Percentiles rank a stretch among this genome's conserved stretches.
Evolutionary conservation across 2,113 vertebrate genomes (phyloP).

Genomic region (Cisticola juncidis): DNA sequence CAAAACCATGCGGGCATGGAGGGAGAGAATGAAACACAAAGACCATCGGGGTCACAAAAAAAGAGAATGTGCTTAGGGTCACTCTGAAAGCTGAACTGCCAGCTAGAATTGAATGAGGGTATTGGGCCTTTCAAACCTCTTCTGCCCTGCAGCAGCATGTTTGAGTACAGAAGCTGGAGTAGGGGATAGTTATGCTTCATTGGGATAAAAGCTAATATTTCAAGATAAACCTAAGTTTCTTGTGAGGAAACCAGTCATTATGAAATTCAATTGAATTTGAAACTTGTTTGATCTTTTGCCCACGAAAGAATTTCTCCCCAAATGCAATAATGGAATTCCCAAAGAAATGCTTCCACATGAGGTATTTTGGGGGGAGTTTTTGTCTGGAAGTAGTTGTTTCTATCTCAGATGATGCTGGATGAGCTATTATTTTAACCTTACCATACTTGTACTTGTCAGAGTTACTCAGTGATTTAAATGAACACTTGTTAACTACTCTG

Average conservation of each 20-base stretch:
- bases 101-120: neutral
- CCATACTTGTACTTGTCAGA: neutral
- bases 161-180: neutral
- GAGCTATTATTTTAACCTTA: neutral
- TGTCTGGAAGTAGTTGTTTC: neutral
- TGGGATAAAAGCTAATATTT: neutral
- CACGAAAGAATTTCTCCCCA: neutral
- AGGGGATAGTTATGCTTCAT: neutral
- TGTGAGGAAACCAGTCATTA: neutral
- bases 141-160: neutral
- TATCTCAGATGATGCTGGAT: neutral
- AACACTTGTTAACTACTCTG: neutral
- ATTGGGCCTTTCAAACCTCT: neutral
- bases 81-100: constrained; percentile 5
- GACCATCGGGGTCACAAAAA: neutral
- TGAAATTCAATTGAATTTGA: neutral
- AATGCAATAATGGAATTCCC: neutral
- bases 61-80: neutral
- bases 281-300: neutral
- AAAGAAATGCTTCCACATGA: neutral
- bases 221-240: neutral
- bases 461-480: neutral
- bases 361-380: fast-evolving
- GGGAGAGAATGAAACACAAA: neutral
- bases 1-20: neutral